These are phyloP conservation scores for Acanthococcus lagerstroemiae DNA, from an alignment of 2,888 invertebrate genomes.

Conservation along the genomic window DNA sequence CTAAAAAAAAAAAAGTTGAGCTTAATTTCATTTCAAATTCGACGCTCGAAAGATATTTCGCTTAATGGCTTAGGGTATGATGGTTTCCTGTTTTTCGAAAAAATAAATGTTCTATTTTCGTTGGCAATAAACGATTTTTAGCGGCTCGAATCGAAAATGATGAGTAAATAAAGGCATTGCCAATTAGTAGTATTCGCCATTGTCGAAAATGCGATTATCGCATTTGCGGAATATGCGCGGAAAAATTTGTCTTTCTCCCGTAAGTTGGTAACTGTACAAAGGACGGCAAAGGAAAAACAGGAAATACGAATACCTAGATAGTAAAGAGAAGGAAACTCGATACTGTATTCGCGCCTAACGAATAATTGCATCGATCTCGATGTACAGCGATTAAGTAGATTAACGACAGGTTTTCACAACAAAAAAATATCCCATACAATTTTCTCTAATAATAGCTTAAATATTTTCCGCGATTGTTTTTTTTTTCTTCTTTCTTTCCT, in stretches of 20 bases:
- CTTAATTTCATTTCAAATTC: background rate
- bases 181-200: background rate
- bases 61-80: background rate
- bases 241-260: conserved; percentile 8
- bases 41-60: background rate
- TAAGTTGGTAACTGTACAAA: conserved; percentile 31
- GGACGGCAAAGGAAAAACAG: conserved; percentile 18
- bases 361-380: no score
- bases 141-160: background rate
- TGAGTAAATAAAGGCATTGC: background rate
- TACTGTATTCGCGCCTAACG: no score
- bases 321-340: background rate
- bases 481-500: conserved; percentile 1
- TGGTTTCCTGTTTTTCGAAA: conserved; percentile 22
- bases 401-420: no score
- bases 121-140: background rate
- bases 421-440: no score
- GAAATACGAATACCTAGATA: background rate
- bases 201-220: no score
- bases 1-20: background rate
- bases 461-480: no score
- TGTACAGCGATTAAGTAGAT: no score
- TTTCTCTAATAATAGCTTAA: no score
- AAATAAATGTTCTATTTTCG: background rate
- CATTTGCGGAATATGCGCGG: background rate